phyloP scores from a whole-genome alignment of 2,888 invertebrate species.

The Euzophera pinguis region DNA sequence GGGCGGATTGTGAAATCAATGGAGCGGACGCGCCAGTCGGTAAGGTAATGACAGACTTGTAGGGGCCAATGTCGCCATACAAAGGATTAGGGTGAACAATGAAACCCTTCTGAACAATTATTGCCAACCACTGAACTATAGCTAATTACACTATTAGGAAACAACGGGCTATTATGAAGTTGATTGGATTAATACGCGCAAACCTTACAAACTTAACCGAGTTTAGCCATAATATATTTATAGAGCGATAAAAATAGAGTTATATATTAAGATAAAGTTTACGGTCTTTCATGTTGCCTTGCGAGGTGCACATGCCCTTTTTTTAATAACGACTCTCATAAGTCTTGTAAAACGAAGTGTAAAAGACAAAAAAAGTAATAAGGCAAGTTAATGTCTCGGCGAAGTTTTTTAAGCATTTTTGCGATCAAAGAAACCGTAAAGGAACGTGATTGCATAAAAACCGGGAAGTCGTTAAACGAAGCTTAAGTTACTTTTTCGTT shows the following conservation, averaged over 20 bases:
- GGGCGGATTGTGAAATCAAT: constrained; percentile 50
- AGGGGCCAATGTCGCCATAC: constrained; percentile 29
- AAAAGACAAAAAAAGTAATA: constrained; percentile 3
- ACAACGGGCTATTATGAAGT: background rate
- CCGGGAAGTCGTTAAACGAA: constrained; percentile 2
- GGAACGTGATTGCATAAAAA: background rate
- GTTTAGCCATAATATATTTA: background rate
- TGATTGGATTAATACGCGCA: constrained; percentile 1
- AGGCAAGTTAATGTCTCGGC: constrained; percentile 1
- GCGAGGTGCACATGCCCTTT: constrained; percentile 2
- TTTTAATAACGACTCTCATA: constrained; percentile 2
- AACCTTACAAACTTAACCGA: background rate
- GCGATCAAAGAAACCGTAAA: background rate
- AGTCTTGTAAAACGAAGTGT: background rate
- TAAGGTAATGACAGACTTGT: constrained; percentile 38
- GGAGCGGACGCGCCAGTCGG: constrained; percentile 38
- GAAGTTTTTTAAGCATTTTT: background rate
- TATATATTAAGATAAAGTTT: constrained; percentile 2
- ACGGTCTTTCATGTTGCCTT: background rate
- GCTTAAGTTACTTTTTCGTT: background rate
- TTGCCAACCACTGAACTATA: constrained; percentile 40
- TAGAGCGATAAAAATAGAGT: background rate
- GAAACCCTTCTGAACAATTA: constrained; percentile 55
- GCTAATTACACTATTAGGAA: constrained; percentile 44
- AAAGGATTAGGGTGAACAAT: constrained; percentile 51